Percentiles rank a stretch among this genome's conserved stretches.
Conservation (phyloP, 2,113 vertebrate species). For the Chascanopsetta lugubris region DNA sequence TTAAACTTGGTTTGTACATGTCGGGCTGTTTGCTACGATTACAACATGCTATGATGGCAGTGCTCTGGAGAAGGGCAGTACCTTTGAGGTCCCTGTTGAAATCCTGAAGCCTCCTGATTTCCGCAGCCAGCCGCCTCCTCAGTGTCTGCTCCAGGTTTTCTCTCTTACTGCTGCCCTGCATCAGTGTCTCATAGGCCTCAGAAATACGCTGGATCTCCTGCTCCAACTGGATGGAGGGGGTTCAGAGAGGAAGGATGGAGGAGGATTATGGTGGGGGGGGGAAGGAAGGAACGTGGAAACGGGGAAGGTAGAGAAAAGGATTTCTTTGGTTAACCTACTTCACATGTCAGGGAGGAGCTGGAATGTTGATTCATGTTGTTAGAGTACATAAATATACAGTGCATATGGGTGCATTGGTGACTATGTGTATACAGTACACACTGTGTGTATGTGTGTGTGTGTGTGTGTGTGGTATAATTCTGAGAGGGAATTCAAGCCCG, state of each 20-base stretch:
- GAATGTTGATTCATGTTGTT: conserved; percentile 63
- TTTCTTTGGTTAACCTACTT: conserved; percentile 66
- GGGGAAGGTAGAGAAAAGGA: conserved; percentile 24
- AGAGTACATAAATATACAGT: conserved; percentile 39
- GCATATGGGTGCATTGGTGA: conserved; percentile 37
- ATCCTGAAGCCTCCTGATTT: conserved; percentile 94
- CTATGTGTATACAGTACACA: conserved; percentile 36
- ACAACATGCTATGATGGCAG: not conserved
- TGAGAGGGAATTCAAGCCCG: conserved; percentile 68
- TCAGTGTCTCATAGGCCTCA: conserved; percentile 93
- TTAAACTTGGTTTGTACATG: too few species aligned
- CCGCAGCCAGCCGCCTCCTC: conserved; percentile 90
- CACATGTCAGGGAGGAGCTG: conserved; percentile 48
- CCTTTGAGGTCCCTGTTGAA: conserved; percentile 98
- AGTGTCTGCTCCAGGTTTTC: conserved; percentile 95
- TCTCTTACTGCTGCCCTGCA: conserved; percentile 91
- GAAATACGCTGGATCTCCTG: conserved; percentile 95
- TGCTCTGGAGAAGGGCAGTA: conserved; percentile 46
- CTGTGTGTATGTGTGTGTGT: conserved; percentile 24
- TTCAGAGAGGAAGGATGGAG: conserved; percentile 1
- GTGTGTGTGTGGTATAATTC: conserved; percentile 50
- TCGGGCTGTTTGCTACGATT: not conserved
- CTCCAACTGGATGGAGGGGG: conserved; percentile 86
- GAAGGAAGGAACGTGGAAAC: conserved; percentile 18
- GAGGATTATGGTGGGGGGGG: conserved; percentile 10